phyloP scores from a whole-genome alignment of 2,797 vertebrate genomes.

The Halcyon leucocephala region DNA sequence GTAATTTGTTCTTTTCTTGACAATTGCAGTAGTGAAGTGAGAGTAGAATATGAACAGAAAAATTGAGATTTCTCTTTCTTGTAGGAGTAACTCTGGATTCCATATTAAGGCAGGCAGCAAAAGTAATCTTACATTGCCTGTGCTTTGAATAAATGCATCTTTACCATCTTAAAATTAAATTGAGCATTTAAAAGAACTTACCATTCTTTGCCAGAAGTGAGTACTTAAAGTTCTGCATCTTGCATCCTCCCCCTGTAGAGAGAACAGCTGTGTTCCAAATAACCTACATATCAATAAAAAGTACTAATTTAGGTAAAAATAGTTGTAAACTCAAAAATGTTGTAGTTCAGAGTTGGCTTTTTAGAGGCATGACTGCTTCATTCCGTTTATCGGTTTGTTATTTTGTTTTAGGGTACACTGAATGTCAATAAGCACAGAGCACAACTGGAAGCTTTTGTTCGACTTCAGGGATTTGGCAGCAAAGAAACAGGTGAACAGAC shows the following conservation, averaged over 20 bases:
- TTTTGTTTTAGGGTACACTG: conserved; percentile 85
- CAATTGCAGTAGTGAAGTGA: background rate
- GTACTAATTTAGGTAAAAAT: background rate
- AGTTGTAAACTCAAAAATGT: fast-evolving
- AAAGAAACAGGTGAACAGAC: conserved; percentile 82
- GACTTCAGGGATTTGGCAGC: conserved; percentile 80
- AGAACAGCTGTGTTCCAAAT: background rate
- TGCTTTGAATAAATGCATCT: background rate
- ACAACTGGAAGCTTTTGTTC: conserved; percentile 89
- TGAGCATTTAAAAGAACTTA: background rate
- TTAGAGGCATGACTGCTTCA: background rate
- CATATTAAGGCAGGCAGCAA: background rate
- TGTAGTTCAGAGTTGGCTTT: background rate
- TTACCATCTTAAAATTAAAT: background rate
- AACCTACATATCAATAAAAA: background rate
- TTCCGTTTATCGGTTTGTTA: background rate
- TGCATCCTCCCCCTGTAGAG: background rate
- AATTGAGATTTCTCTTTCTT: background rate
- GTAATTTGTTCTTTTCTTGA: background rate
- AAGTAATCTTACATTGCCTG: background rate
- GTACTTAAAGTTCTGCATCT: background rate
- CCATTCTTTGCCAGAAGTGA: background rate
- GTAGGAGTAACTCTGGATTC: background rate
- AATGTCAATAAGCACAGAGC: conserved; percentile 92
- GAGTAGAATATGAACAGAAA: background rate